Conservation (phyloP, 2,888 invertebrate species). For the Melikaiella ostensackeni region DNA sequence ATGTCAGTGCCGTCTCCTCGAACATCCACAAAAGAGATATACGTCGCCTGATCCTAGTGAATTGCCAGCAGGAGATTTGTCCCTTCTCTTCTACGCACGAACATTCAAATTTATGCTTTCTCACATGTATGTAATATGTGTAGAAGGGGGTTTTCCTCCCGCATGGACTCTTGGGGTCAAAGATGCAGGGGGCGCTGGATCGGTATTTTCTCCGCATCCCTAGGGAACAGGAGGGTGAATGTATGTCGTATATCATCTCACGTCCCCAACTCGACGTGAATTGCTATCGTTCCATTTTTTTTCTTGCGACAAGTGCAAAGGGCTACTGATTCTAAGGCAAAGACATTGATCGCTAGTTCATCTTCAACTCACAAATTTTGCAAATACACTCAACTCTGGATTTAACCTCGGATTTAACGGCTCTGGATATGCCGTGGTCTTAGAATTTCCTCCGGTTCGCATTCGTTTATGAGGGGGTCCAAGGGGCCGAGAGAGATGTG, state of each 20-base stretch:
- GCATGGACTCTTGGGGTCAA: conserved; percentile 4
- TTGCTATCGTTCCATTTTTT: conserved; percentile 13
- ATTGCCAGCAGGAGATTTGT: conserved; percentile 32
- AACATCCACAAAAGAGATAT: neutral
- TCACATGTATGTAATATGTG: neutral
- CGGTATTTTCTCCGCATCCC: conserved; percentile 2
- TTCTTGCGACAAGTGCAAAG: neutral
- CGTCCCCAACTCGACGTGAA: neutral
- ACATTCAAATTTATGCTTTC: neutral
- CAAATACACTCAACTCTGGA: too few species aligned
- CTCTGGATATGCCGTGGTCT: too few species aligned
- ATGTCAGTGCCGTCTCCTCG: neutral
- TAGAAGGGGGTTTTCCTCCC: conserved; percentile 26
- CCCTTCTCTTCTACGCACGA: neutral
- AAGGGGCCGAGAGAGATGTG: too few species aligned
- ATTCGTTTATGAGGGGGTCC: too few species aligned
- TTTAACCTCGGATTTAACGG: too few species aligned
- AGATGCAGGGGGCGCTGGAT: conserved; percentile 4
- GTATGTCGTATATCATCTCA: conserved; percentile 1
- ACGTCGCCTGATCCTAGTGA: neutral
- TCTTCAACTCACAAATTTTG: too few species aligned
- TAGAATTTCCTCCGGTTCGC: too few species aligned
- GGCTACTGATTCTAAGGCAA: too few species aligned
- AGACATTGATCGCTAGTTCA: too few species aligned
- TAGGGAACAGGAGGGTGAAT: neutral